Evolutionary conservation across 2,113 vertebrate genomes (phyloP).

Genomic region (Peucedramus taeniatus): DNA sequence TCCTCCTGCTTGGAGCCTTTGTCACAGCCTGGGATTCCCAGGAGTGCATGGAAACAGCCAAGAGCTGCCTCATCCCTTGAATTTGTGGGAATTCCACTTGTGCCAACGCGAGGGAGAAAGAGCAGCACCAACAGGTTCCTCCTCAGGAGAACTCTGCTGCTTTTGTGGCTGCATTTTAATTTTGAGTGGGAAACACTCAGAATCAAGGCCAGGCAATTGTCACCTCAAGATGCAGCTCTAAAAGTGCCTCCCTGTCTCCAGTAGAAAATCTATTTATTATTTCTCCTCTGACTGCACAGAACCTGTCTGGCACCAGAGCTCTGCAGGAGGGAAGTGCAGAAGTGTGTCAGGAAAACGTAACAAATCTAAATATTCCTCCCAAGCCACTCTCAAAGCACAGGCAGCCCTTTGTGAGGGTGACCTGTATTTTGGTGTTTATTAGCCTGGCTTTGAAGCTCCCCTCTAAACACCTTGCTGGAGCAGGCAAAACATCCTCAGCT

Average conservation of each 20-base stretch:
- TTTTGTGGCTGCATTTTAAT: rapidly evolving
- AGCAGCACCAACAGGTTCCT: not conserved
- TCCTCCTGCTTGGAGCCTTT: not conserved
- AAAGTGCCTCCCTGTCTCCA: not conserved
- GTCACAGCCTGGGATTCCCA: not conserved
- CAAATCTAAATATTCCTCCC: not conserved
- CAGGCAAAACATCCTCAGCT: not conserved
- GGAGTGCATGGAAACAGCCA: not conserved
- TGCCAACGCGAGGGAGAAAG: not conserved
- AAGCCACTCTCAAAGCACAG: not conserved
- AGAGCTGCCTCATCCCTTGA: not conserved
- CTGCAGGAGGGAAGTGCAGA: not conserved
- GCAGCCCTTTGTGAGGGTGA: not conserved
- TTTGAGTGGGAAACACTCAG: not conserved
- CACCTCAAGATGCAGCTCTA: not conserved
- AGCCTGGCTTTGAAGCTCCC: constrained; percentile 21
- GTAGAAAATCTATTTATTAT: not conserved
- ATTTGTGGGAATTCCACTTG: not conserved
- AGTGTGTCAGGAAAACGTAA: not conserved
- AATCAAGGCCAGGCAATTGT: not conserved
- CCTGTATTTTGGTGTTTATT: not conserved
- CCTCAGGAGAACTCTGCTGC: not conserved
- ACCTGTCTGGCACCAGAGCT: not conserved
- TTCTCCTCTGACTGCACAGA: not conserved
- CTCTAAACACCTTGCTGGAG: not conserved